Percentiles rank a stretch among this genome's conserved stretches.
phyloP scores from a whole-genome alignment of 2,113 vertebrate genomes.

The Salvator merianae region DNA sequence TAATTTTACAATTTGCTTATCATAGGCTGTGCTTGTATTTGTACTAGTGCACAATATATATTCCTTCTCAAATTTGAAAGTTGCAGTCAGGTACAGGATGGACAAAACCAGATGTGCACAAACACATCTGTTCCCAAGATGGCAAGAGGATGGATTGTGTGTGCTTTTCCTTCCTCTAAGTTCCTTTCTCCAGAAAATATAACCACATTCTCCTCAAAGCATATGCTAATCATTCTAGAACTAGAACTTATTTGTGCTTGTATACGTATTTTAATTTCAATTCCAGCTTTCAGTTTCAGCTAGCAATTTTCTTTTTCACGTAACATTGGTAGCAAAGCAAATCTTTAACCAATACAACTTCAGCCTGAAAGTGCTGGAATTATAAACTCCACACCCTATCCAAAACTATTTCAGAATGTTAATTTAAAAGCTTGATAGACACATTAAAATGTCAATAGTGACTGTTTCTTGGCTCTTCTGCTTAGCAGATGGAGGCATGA shows the following conservation, averaged over 20 bases:
- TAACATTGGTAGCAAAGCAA: neutral
- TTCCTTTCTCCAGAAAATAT: neutral
- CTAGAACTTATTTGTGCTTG: neutral
- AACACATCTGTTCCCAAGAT: no score
- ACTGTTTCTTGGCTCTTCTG: conserved; percentile 1
- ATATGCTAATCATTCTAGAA: neutral
- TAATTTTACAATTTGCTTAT: no score
- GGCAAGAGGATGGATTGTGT: no score
- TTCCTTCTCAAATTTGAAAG: no score
- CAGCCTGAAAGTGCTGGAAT: neutral
- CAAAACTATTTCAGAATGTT: neutral
- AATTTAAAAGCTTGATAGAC: conserved; percentile 1
- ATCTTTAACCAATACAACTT: neutral
- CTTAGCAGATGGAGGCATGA: conserved; percentile 3
- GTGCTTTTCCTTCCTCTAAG: neutral
- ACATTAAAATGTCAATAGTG: conserved; percentile 1
- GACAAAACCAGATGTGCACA: no score
- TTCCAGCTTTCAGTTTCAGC: neutral
- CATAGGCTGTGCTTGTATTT: no score
- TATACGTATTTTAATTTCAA: neutral
- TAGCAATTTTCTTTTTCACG: neutral
- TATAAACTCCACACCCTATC: neutral
- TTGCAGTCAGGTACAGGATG: no score
- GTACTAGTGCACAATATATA: no score
- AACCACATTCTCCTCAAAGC: neutral